Evolutionary conservation across 2,888 invertebrate genomes (phyloP), one percentile per base, ranked within the genome.

Genomic region (Ceraclea dissimilis): DNA sequence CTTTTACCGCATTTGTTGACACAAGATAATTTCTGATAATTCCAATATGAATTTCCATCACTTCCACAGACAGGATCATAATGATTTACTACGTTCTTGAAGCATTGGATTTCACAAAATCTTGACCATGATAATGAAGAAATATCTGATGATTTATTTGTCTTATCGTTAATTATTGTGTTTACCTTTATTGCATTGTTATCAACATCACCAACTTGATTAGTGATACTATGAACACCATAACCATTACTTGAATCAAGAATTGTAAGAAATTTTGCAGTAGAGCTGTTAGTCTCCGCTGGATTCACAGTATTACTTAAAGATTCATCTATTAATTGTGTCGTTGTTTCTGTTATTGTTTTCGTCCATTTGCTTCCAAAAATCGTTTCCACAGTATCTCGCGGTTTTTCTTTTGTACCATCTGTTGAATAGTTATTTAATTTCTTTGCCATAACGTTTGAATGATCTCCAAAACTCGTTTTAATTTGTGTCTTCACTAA

Each of bases 21-120:
- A 49, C 63, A 63, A 2, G 21, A 31, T 19, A 63, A 55, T 34
- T 56, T 58, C 4, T 50, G 54, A 17, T 57, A 57, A 46, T 62
- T 63, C 6, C 20, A 49, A 46, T 63, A 64, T 2, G 64, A 63
- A 1, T 61, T 47, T 11, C 60, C 59, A 47, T 64, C 59, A 51
- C 59, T 58, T 20, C 63, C 64, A 44, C 64, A 64, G 2, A 62
- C 55, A 0, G 64, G 64, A 46, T 61, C 62, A 50, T 63, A 64
- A 51, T 63, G 59, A 19, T 39, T 49, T 4, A 60, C 58, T 2
- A 51, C 54, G 4, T 2, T 46, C 48, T 47, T 33, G 11, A 50
- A 56, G 22, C 59, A 59, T 48, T 16, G 19, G 16, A 16, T 18
- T 22, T 56, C 47, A 48, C 59, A 59, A 4, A 13, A 4, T 4